These are phyloP conservation scores for Nerophis ophidion DNA, from an alignment of 2,113 vertebrate genomes.

Conservation along the genomic window DNA sequence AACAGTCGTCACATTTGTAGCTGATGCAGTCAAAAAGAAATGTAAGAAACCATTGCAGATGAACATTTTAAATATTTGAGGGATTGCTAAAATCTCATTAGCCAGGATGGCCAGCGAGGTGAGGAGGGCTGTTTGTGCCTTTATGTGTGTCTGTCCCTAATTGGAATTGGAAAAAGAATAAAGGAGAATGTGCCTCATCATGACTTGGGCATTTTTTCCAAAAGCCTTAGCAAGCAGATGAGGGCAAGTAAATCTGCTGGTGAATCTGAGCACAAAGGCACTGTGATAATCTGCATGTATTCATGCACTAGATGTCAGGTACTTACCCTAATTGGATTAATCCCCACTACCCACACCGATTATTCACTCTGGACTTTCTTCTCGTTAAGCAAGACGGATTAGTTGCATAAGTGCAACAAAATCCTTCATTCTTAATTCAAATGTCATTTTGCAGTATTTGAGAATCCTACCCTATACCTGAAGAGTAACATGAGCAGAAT, in stretches of 20 bases:
- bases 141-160: constrained; percentile 44
- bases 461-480: neutral
- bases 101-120: constrained; percentile 20
- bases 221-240: constrained; percentile 13
- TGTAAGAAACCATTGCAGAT: constrained; percentile 39
- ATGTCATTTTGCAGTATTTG: neutral
- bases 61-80: constrained; percentile 22
- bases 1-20: constrained; percentile 25
- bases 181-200: constrained; percentile 36
- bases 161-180: constrained; percentile 40
- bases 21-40: constrained; percentile 33
- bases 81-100: constrained; percentile 57
- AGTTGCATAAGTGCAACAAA: constrained; percentile 5
- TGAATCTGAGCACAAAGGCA: constrained; percentile 12
- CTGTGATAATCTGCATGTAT: constrained; percentile 21
- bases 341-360: constrained; percentile 28
- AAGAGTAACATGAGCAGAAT: constrained; percentile 16
- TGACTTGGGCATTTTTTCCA: constrained; percentile 46
- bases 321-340: constrained; percentile 39
- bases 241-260: constrained; percentile 19
- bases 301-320: constrained; percentile 26
- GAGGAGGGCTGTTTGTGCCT: constrained; percentile 25
- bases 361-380: constrained; percentile 16
- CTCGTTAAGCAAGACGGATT: constrained; percentile 13
- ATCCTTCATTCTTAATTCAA: neutral